Percentiles rank a stretch among this genome's conserved stretches.
Evolutionary conservation across 2,113 vertebrate species (phyloP).

Genomic region (Cairina moschata): DNA sequence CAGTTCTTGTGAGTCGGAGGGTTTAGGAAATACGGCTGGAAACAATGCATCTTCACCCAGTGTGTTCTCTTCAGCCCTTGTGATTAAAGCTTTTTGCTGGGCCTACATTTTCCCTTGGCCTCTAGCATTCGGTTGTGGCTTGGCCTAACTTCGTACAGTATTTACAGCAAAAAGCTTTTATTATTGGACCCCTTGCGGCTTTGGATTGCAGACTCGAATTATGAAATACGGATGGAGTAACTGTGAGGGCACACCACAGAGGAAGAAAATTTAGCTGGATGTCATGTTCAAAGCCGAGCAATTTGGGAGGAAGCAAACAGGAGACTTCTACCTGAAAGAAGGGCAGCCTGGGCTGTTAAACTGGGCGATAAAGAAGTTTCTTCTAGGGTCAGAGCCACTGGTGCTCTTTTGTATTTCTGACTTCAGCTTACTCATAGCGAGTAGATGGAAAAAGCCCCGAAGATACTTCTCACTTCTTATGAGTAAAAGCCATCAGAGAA

Average conservation of each 20-base stretch:
- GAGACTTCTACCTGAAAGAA: not conserved
- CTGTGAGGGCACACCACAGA: not conserved
- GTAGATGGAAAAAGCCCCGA: too few species aligned
- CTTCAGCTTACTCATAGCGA: too few species aligned
- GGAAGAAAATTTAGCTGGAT: not conserved
- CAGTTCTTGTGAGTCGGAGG: not conserved
- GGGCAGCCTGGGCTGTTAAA: not conserved
- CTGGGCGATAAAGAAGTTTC: not conserved
- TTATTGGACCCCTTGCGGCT: slow-evolving; percentile 5
- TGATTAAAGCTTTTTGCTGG: slow-evolving; percentile 49
- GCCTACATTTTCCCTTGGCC: slow-evolving; percentile 53
- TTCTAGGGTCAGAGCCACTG: not conserved
- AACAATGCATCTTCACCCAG: not conserved
- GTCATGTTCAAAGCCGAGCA: not conserved
- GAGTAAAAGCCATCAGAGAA: not conserved
- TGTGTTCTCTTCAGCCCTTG: not conserved
- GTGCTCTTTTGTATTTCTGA: not conserved
- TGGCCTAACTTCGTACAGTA: slow-evolving; percentile 35
- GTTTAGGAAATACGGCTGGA: not conserved
- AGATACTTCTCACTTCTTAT: not conserved
- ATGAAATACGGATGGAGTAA: slow-evolving; percentile 49
- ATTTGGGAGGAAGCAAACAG: not conserved
- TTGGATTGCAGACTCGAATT: slow-evolving; percentile 33
- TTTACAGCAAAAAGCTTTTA: slow-evolving; percentile 60
- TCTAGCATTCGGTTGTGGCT: slow-evolving; percentile 49